A percentile compares a stretch with the other conserved stretches of the same genome.
phyloP scores from a whole-genome alignment of 1,140 invertebrate genomes.

The Pissodes strobi region DNA sequence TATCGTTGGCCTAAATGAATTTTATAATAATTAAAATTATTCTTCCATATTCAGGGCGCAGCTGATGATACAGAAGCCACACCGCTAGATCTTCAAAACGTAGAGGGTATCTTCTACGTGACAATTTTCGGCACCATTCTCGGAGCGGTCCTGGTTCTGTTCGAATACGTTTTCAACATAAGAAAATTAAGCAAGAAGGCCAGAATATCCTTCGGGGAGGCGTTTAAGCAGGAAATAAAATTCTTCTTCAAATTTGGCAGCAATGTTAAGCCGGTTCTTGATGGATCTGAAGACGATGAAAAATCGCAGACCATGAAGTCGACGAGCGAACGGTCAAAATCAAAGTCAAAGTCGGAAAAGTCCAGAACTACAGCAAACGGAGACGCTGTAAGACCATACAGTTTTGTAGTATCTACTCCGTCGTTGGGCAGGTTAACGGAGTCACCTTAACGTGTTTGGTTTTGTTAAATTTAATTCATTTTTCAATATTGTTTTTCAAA shows the following conservation, averaged over 20 bases:
- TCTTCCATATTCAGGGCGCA: conserved; percentile 46
- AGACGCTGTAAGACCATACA: conserved; percentile 18
- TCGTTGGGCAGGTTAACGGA: conserved; percentile 26
- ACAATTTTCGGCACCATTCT: conserved; percentile 48
- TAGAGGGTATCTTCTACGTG: conserved; percentile 67
- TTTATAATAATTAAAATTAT: too few relatives aligned
- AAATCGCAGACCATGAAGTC: conserved; percentile 7
- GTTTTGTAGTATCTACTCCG: conserved; percentile 20
- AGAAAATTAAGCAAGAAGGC: conserved; percentile 41
- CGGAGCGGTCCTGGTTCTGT: conserved; percentile 44
- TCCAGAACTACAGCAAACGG: conserved; percentile 18
- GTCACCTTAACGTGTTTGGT: conserved; percentile 2
- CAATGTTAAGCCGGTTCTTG: conserved; percentile 65
- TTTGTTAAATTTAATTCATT: neutral
- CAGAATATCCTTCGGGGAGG: conserved; percentile 38
- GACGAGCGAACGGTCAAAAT: conserved; percentile 5
- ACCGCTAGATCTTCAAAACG: conserved; percentile 62
- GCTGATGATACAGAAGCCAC: conserved; percentile 57
- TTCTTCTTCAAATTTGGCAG: conserved; percentile 77
- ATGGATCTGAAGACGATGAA: conserved; percentile 25
- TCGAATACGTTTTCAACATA: conserved; percentile 47
- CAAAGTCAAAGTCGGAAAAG: conserved; percentile 15
- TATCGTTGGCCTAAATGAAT: too few relatives aligned
- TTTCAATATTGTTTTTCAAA: neutral
- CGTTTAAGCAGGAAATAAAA: conserved; percentile 58